Percentiles rank a stretch among this genome's conserved stretches.
Conservation (phyloP, 2,797 vertebrate genomes). For the Threskiornis aethiopicus region DNA sequence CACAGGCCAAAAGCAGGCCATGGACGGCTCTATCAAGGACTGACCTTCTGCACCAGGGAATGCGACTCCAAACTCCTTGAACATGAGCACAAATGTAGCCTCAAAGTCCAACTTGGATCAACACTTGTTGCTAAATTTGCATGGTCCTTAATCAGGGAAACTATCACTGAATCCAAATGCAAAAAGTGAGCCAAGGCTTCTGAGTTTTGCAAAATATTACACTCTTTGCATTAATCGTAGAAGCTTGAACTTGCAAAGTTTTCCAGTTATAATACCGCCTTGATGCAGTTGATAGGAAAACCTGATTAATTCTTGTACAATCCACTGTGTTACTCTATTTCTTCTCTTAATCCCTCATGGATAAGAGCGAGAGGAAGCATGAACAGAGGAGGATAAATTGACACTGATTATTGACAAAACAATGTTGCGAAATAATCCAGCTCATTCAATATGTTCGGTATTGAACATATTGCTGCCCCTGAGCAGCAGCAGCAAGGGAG, state of each 20-base stretch:
- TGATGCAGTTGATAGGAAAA: background rate
- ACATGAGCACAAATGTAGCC: fast-evolving
- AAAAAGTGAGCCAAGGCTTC: background rate
- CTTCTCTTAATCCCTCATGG: background rate
- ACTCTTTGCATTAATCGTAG: background rate
- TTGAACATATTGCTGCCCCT: background rate
- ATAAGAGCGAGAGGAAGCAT: background rate
- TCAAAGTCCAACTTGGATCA: background rate
- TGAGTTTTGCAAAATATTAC: background rate
- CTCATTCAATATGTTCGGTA: background rate
- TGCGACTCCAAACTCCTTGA: background rate
- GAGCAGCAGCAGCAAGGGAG: background rate
- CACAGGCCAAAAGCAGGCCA: fast-evolving
- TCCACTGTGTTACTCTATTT: background rate
- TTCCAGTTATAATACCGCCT: background rate
- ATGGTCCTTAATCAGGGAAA: background rate
- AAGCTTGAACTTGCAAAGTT: background rate
- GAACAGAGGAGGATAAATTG: background rate
- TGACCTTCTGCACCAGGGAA: background rate
- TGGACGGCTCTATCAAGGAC: background rate
- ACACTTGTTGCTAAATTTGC: background rate
- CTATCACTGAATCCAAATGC: fast-evolving
- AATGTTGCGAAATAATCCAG: background rate
- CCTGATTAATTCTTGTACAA: background rate
- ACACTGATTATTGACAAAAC: background rate